Conservation (phyloP, 2,113 vertebrate species). For the Paratilapia polleni region DNA sequence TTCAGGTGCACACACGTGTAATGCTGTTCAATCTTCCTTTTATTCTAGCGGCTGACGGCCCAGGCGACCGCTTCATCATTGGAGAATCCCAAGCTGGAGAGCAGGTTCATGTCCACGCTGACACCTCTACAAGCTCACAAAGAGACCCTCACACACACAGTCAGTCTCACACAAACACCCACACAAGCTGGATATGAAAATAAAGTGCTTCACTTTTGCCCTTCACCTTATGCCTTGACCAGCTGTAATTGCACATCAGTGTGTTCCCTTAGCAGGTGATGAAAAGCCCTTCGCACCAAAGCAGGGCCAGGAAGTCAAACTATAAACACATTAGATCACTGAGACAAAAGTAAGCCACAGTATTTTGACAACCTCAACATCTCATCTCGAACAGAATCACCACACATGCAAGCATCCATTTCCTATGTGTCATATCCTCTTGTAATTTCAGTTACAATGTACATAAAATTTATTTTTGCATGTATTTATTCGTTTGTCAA, state of each 20-base stretch:
- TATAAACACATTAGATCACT: conserved; percentile 34
- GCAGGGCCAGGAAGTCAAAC: conserved; percentile 26
- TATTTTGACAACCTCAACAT: neutral
- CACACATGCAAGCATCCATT: neutral
- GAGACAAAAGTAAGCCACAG: conserved; percentile 20
- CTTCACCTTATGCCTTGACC: conserved; percentile 33
- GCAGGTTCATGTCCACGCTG: conserved; percentile 83
- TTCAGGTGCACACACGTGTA: conserved; percentile 2
- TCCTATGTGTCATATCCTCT: neutral
- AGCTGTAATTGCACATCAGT: conserved; percentile 40
- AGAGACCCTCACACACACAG: conserved; percentile 10
- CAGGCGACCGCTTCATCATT: conserved; percentile 98
- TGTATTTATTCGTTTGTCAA: no score
- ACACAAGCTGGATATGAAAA: conserved; percentile 20
- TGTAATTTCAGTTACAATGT: neutral
- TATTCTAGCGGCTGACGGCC: conserved; percentile 93
- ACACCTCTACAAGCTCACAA: neutral
- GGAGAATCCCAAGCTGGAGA: conserved; percentile 99
- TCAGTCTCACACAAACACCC: neutral
- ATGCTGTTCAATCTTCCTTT: conserved; percentile 54
- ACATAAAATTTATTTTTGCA: neutral
- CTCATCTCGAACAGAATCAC: neutral
- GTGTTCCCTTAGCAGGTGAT: conserved; percentile 41
- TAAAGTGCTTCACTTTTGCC: conserved; percentile 33
- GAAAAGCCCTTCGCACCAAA: conserved; percentile 30